Base-by-base conservation (phyloP, 2,888 invertebrate genomes). In the Chymomyza procnemis region DNA sequence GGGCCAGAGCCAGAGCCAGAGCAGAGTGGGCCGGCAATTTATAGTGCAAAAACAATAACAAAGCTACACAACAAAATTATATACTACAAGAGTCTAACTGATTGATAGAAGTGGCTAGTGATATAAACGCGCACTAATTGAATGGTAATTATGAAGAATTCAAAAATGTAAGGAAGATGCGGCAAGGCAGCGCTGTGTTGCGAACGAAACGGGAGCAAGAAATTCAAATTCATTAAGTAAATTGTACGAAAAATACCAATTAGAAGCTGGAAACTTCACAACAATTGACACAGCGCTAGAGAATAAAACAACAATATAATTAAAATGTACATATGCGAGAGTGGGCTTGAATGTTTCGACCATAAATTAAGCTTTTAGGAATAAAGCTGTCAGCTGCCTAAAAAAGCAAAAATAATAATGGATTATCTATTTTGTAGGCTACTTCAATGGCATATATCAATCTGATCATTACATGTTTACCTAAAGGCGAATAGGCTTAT, bases 171-270 rank as follows among this genome's bases (percentile, higher is more conserved):
- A 3, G 18, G 18, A 50, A 47, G 47, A 26, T 26, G 26, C 5
- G 47, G 47, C 47, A 47, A 47, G 8, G n/a, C n/a, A 30, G 16
- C n/a, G 12, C 48, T 2, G 48, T 3, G 4, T 1, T 3, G 34
- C 6, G 6, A 1, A 1, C 4, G 14, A 8, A 26, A 26, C 26
- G 30, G 59, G 46, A 69, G 67, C 48, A 69, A n/a, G 57, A 34
- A 61, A 68, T 61, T 66, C 68, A 71, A 74, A 68, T 80, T 82
- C 74, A 77, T 80, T 77, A 78, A 76, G 69, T 73, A 73, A 71
- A 79, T 79, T 73, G 80, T 75, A 78, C 68, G 57, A 74, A 76
- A 80, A 73, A 78, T 67, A 71, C 54, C 85, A 85, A 78, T 85
- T 85, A 75, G 73, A 75, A 73, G 71, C 69, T 58, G 67, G 71